These are phyloP conservation scores for Aphrocallistes beatrix DNA, from an alignment of 37 sponge, comb jelly and placozoan genomes.

Conservation along the genomic window DNA sequence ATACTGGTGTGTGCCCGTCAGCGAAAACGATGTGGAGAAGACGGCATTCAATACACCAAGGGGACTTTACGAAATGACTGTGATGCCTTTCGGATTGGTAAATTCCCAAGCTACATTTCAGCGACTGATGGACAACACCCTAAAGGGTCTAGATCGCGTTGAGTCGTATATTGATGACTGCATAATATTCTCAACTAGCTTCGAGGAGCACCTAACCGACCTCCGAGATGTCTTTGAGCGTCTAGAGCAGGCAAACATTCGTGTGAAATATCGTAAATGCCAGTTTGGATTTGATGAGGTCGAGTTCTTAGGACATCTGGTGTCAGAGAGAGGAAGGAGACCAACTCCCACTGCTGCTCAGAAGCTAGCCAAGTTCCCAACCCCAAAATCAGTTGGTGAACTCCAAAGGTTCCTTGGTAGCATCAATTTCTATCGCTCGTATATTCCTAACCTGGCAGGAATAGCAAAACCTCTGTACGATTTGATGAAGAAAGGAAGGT, in stretches of 20 bases:
- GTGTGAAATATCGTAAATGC: slow-evolving; percentile 25
- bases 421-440: slow-evolving; percentile 18
- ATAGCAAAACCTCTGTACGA: slow-evolving; percentile 21
- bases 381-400: background rate
- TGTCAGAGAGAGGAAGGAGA: slow-evolving; percentile 9
- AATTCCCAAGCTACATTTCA: no score
- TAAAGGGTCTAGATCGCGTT: no score
- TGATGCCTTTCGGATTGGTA: no score
- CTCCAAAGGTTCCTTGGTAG: slow-evolving; percentile 19
- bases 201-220: no score
- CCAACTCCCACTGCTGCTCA: background rate
- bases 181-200: no score
- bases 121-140: no score
- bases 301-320: background rate
- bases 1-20: no score
- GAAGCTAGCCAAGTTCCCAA: background rate
- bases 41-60: no score
- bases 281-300: slow-evolving; percentile 2
- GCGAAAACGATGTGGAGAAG: no score
- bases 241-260: background rate
- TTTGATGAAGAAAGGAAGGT: slow-evolving; percentile 20
- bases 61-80: no score
- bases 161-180: no score
- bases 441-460: slow-evolving; percentile 20
- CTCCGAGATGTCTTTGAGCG: background rate